Base-by-base conservation (phyloP, 2,888 invertebrate species). In the Fragum whitleyi region DNA sequence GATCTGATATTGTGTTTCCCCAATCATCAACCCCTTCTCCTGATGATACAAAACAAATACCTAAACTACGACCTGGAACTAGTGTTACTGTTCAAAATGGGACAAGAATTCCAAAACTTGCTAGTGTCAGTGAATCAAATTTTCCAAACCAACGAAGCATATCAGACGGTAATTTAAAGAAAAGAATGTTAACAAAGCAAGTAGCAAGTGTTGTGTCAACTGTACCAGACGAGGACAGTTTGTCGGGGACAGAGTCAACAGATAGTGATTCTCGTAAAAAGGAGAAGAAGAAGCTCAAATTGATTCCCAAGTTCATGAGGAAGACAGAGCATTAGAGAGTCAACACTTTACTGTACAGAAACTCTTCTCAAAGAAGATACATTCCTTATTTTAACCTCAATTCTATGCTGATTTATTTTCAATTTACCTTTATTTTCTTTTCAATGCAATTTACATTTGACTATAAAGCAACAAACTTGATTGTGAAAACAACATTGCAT, bases 251-350 rank as follows among this genome's bases (percentile, higher is more conserved):
- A 0, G 85, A 85, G 36, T 85, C 85, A 1, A 55, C 70, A 28
- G 85, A 85, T 73, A 85, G 85, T 78, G 79, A 79, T 39, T 79
- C 79, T 26, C 74, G 65, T 14, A 85, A 79, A 73, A 80, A 83
- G 28, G 77, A 85, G n/a, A 85, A 85, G 74, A 84, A 79, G 62
- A 81, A 79, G 39, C 69, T 82, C 19, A 81, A 80, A 76, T 36
- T 85, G 9, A 80, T 85, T 59, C 85, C 85, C n/a, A 85, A 85
- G 73, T 82, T 85, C 53, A 85, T 85, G 81, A 70, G 85, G 61
- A 81, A 65, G 68, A 77, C 81, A 51, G 81, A 85, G 29, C 39
- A 65, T 65, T 65, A 65, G 42, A 47, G n/a, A 47, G 47, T 47
- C 47, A 47, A 42, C 51, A 47, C 47, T 47, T 47, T 47, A 19